These are phyloP conservation scores for Pollachius pollachius DNA, from an alignment of 2,113 vertebrate genomes.

Conservation along the genomic window DNA sequence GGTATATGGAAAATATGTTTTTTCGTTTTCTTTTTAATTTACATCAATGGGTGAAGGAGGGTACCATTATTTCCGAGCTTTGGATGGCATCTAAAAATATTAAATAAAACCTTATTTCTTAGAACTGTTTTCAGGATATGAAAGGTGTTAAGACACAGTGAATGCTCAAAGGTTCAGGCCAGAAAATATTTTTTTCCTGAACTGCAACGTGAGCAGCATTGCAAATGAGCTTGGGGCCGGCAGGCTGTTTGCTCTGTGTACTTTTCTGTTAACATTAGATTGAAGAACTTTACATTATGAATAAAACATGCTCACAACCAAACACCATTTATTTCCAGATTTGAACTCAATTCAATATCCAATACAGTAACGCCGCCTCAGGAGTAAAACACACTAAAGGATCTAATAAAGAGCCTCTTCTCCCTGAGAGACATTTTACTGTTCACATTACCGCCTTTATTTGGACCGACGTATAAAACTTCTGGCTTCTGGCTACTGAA, in stretches of 20 bases:
- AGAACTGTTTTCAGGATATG: no score
- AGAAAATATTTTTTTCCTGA: no score
- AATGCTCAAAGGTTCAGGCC: no score
- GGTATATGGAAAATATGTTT: no score
- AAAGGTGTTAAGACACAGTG: no score
- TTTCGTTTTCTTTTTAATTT: no score
- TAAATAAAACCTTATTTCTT: no score
- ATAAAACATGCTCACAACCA: slow-evolving; percentile 47
- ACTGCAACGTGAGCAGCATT: slow-evolving; percentile 3
- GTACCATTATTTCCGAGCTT: no score
- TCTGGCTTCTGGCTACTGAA: background rate
- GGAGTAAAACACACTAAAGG: slow-evolving; percentile 36
- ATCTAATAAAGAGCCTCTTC: slow-evolving; percentile 3
- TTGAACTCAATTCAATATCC: slow-evolving; percentile 21
- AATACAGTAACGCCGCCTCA: slow-evolving; percentile 20
- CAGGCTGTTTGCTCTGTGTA: slow-evolving; percentile 26
- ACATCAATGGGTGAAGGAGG: no score
- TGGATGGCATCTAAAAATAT: no score
- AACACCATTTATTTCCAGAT: slow-evolving; percentile 22
- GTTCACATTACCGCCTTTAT: slow-evolving; percentile 3
- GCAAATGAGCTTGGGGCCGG: slow-evolving; percentile 6
- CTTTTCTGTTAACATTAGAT: slow-evolving; percentile 19
- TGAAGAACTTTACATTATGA: slow-evolving; percentile 31
- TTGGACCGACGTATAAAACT: background rate
- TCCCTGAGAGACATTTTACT: background rate